Conservation (phyloP, 2,113 vertebrate species). For the Ailuropoda melanoleuca region DNA sequence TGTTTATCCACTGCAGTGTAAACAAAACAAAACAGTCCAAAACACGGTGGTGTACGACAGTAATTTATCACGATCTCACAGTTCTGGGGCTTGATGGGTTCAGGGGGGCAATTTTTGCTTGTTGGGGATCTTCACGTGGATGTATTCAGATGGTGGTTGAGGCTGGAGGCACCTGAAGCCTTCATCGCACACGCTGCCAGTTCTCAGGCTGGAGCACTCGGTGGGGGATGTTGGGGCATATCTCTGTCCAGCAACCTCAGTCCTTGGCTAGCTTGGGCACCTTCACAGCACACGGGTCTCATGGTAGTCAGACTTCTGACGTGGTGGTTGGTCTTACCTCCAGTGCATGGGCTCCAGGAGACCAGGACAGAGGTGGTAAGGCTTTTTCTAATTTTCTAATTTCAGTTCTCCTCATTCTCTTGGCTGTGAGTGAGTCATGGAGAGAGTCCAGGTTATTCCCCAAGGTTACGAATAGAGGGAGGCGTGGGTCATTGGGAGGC, state of each 20-base stretch:
- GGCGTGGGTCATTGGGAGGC: background rate
- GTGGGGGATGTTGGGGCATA: background rate
- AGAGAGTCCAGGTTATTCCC: background rate
- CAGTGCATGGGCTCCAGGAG: background rate
- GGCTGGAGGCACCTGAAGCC: background rate
- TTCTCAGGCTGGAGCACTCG: background rate
- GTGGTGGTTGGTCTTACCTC: background rate
- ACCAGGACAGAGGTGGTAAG: background rate
- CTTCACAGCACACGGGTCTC: background rate
- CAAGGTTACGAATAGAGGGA: background rate
- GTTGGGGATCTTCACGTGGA: background rate
- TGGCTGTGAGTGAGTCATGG: background rate
- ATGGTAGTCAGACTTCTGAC: background rate
- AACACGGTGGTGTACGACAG: background rate
- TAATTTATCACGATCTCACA: background rate
- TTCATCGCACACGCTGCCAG: no score
- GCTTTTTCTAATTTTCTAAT: background rate
- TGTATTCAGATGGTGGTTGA: background rate
- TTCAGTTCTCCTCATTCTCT: background rate
- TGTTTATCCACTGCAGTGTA: background rate
- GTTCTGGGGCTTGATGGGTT: background rate
- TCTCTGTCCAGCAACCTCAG: background rate
- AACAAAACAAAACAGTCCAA: background rate
- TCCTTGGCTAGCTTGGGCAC: background rate
- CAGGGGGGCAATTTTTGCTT: background rate